A percentile compares a stretch with the other conserved stretches of the same genome.
Evolutionary conservation across 2,888 invertebrate genomes (phyloP).

Genomic region (Nomada fabriciana): DNA sequence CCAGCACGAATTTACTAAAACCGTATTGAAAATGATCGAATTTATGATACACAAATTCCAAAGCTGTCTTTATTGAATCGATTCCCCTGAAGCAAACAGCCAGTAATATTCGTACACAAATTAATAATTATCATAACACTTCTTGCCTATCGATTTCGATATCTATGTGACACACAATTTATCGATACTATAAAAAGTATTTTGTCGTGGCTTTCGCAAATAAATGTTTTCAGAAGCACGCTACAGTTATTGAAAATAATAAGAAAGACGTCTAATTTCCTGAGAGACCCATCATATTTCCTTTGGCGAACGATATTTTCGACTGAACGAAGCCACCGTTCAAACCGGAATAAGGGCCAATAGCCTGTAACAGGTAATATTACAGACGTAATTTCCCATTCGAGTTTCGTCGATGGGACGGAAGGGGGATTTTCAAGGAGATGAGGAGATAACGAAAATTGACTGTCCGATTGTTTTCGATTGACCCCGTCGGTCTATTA

Average conservation of each 20-base stretch:
- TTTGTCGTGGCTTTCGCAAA: too few species aligned
- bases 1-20: too few species aligned
- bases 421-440: constrained; percentile 38
- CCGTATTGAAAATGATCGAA: too few species aligned
- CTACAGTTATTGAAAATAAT: not conserved
- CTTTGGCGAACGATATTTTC: constrained; percentile 25
- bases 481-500: constrained; percentile 45
- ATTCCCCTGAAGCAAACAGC: too few species aligned
- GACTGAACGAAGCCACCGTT: constrained; percentile 36
- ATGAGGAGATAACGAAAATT: constrained; percentile 58
- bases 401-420: not conserved
- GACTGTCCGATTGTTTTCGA: constrained; percentile 53
- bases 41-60: too few species aligned
- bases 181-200: too few species aligned
- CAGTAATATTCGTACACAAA: too few species aligned
- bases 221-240: not conserved
- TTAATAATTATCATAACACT: not conserved
- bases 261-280: constrained; percentile 2
- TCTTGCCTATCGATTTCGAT: not conserved
- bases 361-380: constrained; percentile 57
- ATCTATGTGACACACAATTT: too few species aligned
- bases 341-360: constrained; percentile 49
- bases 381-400: constrained; percentile 59
- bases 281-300: constrained; percentile 22
- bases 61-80: too few species aligned